Base-by-base conservation (phyloP, 2,888 invertebrate species). In the Drosophila neonasuta region DNA sequence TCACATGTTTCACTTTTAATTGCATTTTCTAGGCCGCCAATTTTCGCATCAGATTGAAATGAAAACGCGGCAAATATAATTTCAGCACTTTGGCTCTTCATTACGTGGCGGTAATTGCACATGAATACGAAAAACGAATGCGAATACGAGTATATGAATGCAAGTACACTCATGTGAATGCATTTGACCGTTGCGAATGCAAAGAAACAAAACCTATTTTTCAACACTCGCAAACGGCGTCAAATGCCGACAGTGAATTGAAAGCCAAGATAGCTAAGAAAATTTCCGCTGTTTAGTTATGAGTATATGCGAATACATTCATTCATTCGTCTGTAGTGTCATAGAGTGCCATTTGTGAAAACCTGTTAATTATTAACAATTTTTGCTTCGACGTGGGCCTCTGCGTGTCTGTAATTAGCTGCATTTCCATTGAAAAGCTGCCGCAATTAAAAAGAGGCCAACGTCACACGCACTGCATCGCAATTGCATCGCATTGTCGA, bases 281-380 rank as follows among this genome's bases (percentile, higher is more conserved):
- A 71, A 83, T 67, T 77, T 77, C 61, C 80, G 52, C 60, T 49
- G 60, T 54, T 29, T 39, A 41, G 52, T 41, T 32, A 51, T 51
- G 44, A 62, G 11, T 36, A 11, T 34, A 34, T 11, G 34, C 34
- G 34, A 34, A 10, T 11, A 34, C 34, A 34, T 11, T 34, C 6
- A 10, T 11, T 11, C n/a, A 34, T 11, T 34, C 6, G 11, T 11
- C 34, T n/a, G 36, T 1, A 36, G n/a, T 36, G 10, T 34, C 32
- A 50, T 42, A 15, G 48, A 66, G 56, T 61, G 62, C 54, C 61
- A 71, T 74, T 71, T 77, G 79, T 61, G 65, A 74, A 80, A 86
- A 88, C 80, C 88, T 85, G 85, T 78, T 88, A 88, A 88, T 88
- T 89, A 89, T 79, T 76, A 80, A 81, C 86, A 86, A 89, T 89